Base-by-base conservation (phyloP, 1,140 invertebrate species). In the Agrypnia vestita region DNA sequence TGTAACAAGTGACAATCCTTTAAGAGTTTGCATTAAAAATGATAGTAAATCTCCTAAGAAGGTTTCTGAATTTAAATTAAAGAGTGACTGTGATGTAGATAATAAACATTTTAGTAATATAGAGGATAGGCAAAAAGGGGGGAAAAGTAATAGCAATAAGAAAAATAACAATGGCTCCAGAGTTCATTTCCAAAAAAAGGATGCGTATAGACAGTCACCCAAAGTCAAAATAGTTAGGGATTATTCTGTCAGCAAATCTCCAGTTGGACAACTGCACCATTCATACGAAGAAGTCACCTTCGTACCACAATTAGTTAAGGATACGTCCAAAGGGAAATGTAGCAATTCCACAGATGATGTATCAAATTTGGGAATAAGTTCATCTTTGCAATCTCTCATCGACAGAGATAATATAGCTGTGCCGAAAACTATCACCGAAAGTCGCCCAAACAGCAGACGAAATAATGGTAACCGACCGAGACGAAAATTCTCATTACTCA, bases 401-500 rank as follows among this genome's bases (percentile, higher is more conserved):
- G 87, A 88, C 83, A 88, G 87, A 83, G 88, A 89, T 17, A 76
- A 82, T 35, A 81, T 85, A n/a, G 53, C 84, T 44, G 80, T 85
- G 12, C 86, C 85, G 73, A 84, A 84, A 17, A 78, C 80, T 10
- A 78, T 80, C 11, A 62, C 43, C 8, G 84, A 86, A 51, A 88
- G 87, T 85, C 80, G 85, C 46, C 85, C 85, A 12, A 88, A 87
- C 81, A 85, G 85, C 25, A 90, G 89, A 83, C 88, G 87, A 83
- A 86, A 84, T 72, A 82, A 83, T 4, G 86, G 89, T 75, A 90
- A 84, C 80, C 88, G 86, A 84, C 90, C 91, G 0, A 88, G 90
- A 72, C 86, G 91, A 84, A 93, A 92, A 84, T 92, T 92, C 85
- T 93, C 92, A 9, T 86, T 92, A 62, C 83, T 93, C 25, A 87